Percentiles rank a stretch among this genome's conserved stretches.
Evolutionary conservation across 1,140 invertebrate species (phyloP).

Genomic region (Notospermus geniculatus): DNA sequence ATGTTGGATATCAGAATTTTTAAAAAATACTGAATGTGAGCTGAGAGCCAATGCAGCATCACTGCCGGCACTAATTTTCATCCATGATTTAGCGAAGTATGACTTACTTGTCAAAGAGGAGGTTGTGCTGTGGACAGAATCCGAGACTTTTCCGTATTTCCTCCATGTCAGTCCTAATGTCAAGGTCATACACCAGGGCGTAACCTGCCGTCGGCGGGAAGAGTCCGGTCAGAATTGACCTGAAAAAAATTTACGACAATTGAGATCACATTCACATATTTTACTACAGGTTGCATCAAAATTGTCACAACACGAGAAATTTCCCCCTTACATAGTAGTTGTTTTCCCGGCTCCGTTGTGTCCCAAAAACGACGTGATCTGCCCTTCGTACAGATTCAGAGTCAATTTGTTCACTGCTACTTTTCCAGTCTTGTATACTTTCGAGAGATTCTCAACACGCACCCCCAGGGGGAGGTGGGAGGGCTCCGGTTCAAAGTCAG

Average conservation of each 20-base stretch:
- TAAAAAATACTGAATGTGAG: too few relatives aligned
- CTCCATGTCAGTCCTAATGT: constrained; percentile 64
- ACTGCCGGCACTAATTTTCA: too few relatives aligned
- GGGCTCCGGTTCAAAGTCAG: constrained; percentile 62
- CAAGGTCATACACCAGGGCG: constrained; percentile 61
- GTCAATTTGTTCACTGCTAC: constrained; percentile 68
- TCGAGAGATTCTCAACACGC: constrained; percentile 64
- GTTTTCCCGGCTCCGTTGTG: constrained; percentile 64
- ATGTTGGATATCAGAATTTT: too few relatives aligned
- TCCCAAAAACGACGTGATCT: constrained; percentile 66
- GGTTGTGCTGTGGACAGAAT: constrained; percentile 69
- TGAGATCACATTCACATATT: too few relatives aligned
- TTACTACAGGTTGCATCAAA: too few relatives aligned
- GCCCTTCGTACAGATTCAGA: constrained; percentile 62
- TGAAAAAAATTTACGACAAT: too few relatives aligned
- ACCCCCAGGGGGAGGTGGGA: constrained; percentile 62
- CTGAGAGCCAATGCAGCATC: too few relatives aligned
- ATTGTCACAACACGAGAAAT: too few relatives aligned
- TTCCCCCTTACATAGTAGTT: constrained; percentile 54
- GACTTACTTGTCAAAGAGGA: constrained; percentile 62
- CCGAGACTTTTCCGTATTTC: constrained; percentile 62
- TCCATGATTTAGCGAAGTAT: too few relatives aligned
- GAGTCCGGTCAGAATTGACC: constrained; percentile 68
- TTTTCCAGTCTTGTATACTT: constrained; percentile 58
- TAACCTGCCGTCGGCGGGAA: constrained; percentile 63